Base-by-base conservation (phyloP, 2,888 invertebrate species). In the Gortyna flavago region DNA sequence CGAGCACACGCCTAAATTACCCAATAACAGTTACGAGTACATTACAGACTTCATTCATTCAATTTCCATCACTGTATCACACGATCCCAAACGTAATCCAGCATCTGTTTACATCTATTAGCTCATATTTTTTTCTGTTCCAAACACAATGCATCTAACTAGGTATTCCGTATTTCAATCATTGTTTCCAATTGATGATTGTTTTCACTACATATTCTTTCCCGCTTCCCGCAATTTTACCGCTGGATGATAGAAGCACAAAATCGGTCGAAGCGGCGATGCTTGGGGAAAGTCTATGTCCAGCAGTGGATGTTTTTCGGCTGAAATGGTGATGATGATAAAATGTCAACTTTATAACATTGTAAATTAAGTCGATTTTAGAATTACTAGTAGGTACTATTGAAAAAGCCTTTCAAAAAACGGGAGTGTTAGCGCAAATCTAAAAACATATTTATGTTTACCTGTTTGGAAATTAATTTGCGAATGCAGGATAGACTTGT, bases 1-100 rank as follows among this genome's bases (percentile, higher is more conserved):
- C 51, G 74, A 59, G 66, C 41, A 59, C 74, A 59, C 29, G n/a
- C 64, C n/a, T 41, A 35, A 6, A 35, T 41, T 41, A 18, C 13
- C 32, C 48, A 41, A 73, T 74, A 74, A 54, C 74, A 25, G 35
- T 59, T 44, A 81, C 35, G 35, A 59, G 44, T 74, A 54, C 75
- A 81, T 80, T 41, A 80, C 25, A 66, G 51, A 51, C 65, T 80
- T 59, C 79, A 74, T 80, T 78, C 35, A 72, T 80, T 72, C 32
- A n/a, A 64, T 80, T 21, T 48, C 29, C 41, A 59, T 59, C 79
- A 44, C 18, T 29, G 21, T 59, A 69, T 61, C 65, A 70, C 21
- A n/a, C 38, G 41, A 59, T 51, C 4, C n/a, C 18, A 21, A 62
- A 57, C 16, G 44, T 69, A 76, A 81, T 82, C 18, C 66, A 41